These are phyloP conservation scores for Ornithorhynchus anatinus DNA, from an alignment of 2,113 vertebrate genomes.

Conservation along the genomic window DNA sequence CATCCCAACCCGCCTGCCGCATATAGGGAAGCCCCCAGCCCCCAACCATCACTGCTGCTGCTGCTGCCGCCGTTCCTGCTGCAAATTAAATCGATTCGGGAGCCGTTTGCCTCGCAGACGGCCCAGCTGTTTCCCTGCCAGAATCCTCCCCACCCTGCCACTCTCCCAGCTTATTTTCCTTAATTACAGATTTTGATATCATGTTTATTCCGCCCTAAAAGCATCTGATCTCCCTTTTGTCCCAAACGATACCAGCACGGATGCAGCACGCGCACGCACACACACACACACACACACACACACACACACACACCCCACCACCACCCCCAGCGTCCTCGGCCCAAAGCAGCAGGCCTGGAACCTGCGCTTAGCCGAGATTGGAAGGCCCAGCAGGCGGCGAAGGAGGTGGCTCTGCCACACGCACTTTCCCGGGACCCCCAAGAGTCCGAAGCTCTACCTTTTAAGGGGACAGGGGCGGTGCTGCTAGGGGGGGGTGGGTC, in stretches of 20 bases:
- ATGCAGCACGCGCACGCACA: not conserved
- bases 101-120: conserved; percentile 23
- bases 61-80: conserved; percentile 1
- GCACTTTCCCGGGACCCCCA: no score
- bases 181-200: conserved; percentile 55
- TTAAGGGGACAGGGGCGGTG: no score
- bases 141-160: conserved; percentile 21
- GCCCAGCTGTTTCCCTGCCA: conserved; percentile 47
- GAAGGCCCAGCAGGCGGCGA: no score
- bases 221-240: conserved; percentile 2
- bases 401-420: no score
- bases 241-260: conserved; percentile 1
- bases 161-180: conserved; percentile 45
- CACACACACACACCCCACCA: not conserved
- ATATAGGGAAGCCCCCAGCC: not conserved
- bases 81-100: conserved; percentile 27
- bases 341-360: no score
- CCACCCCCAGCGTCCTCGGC: no score
- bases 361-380: no score
- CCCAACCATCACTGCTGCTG: not conserved
- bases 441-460: no score
- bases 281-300: not conserved
- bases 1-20: conserved; percentile 5
- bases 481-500: no score
- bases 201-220: conserved; percentile 32